Conservation (phyloP, 1,140 invertebrate genomes). For the Conus ventricosus region DNA sequence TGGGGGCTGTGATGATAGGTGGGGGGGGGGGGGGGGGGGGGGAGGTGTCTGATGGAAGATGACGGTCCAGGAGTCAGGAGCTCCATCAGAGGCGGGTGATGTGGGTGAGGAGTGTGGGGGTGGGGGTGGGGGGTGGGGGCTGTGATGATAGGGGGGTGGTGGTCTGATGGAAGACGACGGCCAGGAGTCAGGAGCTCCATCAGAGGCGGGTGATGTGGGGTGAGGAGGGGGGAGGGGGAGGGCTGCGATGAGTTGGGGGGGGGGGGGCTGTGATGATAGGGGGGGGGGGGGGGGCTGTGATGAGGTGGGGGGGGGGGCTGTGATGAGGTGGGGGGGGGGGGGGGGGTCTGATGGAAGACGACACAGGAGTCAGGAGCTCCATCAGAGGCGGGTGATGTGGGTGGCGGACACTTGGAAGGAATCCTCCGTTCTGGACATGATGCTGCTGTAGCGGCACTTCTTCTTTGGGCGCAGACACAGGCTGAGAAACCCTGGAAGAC, state of each 20-base stretch:
- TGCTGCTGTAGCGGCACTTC: conserved; percentile 6
- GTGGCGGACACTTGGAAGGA: neutral
- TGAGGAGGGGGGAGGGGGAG: neutral
- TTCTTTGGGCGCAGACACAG: neutral
- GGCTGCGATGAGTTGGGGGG: neutral
- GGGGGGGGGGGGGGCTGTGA: neutral
- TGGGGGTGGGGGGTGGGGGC: too few relatives aligned
- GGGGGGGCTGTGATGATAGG: too few relatives aligned
- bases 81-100: too few relatives aligned
- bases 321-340: too few relatives aligned
- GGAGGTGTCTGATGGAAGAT: neutral
- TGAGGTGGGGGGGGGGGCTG: too few relatives aligned
- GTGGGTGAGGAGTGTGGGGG: too few relatives aligned
- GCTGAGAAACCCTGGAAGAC: neutral
- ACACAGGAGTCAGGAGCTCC: neutral
- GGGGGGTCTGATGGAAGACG: too few relatives aligned
- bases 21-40: neutral
- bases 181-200: neutral
- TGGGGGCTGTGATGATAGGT: neutral
- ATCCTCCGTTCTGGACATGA: neutral
- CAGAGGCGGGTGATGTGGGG: neutral
- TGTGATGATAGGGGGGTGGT: too few relatives aligned
- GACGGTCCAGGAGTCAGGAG: too few relatives aligned
- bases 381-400: neutral
- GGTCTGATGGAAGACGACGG: neutral